Conservation (phyloP, 2,797 vertebrate species). For the Cryptoprocta ferox region DNA sequence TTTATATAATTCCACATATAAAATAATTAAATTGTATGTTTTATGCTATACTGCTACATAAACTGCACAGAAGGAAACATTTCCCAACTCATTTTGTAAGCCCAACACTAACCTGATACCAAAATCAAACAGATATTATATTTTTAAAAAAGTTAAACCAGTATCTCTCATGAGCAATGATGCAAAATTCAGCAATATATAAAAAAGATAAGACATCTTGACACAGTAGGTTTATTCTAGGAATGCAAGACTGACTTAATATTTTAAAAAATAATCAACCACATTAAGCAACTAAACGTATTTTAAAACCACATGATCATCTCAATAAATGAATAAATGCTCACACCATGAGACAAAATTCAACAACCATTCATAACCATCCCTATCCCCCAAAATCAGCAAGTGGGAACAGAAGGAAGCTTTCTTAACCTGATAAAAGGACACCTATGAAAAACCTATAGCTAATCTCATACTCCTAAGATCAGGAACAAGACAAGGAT, state of each 20-base stretch:
- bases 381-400: background rate
- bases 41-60: background rate
- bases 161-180: background rate
- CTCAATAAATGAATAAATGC: background rate
- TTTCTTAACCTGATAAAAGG: background rate
- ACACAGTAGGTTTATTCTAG: background rate
- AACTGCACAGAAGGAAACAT: background rate
- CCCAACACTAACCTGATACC: background rate
- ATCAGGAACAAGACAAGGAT: background rate
- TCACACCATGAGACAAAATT: background rate
- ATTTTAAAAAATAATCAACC: background rate
- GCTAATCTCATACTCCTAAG: background rate
- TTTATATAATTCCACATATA: background rate
- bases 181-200: background rate
- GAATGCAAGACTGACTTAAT: background rate
- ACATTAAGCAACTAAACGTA: background rate
- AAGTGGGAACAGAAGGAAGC: background rate
- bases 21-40: background rate
- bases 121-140: background rate
- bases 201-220: background rate
- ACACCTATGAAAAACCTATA: background rate
- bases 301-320: background rate
- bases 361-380: background rate
- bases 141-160: background rate
- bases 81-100: background rate